Evolutionary conservation across 2,797 vertebrate genomes (phyloP), one percentile per base, ranked within the genome.

Genomic region (Anguilla megastoma): DNA sequence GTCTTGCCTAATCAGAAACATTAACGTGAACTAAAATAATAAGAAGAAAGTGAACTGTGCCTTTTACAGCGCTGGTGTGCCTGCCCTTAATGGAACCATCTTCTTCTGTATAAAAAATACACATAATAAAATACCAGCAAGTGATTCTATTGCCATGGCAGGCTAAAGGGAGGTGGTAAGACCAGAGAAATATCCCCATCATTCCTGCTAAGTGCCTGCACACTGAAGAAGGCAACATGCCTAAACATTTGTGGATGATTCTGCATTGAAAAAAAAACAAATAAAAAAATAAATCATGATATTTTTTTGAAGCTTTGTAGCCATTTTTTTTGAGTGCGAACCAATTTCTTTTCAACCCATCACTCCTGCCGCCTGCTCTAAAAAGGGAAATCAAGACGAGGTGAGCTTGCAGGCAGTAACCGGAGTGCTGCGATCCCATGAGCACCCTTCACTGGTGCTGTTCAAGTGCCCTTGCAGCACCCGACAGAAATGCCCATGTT

Each of bases 61-160:
- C 91, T 82, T 88, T 87, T 87, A 91, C 88, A 91, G 89, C 84
- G 71, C 74, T 41, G 33, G 16, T 33, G 4, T 12, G 48, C 30
- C 69, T 45, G 50, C 52, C 54, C 84, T 84, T 86, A 71, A 71
- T 45, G 58, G 58, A 45, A 33, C 66, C 84, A 27, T 76, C 48
- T 56, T 71, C 85, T 89, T 63, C 89, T 90, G 85, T 88, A 91
- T 89, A 66, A 3, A 45, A 33, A 74, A 89, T 50, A 85, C 89
- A 63, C 36, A 74, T 54, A 66, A 85, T 80, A 45, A 86, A 74
- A 84, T 85, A 85, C 88, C 88, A 83, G 88, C 79, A 18, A 21
- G 41, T 7, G 86, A 74, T 89, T 83, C 52, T 66, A 89, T 89
- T 87, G 27, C 84, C 86, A 89, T 69, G 76, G 41, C 56, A 87